These are phyloP conservation scores for Morpho deidamia DNA, from an alignment of 2,888 invertebrate genomes.

Conservation along the genomic window DNA sequence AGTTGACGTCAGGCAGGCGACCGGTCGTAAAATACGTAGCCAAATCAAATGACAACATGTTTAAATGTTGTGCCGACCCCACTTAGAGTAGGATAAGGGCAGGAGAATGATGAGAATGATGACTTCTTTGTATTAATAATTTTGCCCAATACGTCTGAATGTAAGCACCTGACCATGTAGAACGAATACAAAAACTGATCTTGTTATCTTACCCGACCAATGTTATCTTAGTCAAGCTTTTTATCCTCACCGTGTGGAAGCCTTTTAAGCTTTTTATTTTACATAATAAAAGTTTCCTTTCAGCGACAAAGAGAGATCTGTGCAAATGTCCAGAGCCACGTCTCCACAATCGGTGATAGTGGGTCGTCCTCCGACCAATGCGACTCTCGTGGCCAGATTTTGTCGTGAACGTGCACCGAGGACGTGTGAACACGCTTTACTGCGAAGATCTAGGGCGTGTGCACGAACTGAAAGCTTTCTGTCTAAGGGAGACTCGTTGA, in stretches of 20 bases:
- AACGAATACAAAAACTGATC: too few species aligned
- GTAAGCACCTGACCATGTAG: too few species aligned
- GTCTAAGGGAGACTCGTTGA: constrained; percentile 88
- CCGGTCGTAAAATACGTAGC: too few species aligned
- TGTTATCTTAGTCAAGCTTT: too few species aligned
- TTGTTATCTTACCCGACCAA: too few species aligned
- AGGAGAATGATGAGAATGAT: too few species aligned
- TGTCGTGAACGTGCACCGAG: constrained; percentile 89
- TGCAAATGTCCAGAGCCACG: constrained; percentile 70
- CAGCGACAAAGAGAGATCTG: constrained; percentile 70
- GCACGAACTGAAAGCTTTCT: constrained; percentile 89
- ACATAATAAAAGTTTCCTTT: constrained; percentile 2
- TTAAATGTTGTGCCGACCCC: too few species aligned
- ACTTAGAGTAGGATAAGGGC: too few species aligned
- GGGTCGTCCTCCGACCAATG: constrained; percentile 82
- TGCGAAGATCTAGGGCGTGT: constrained; percentile 84
- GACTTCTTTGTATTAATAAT: too few species aligned
- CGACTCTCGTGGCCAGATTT: constrained; percentile 88
- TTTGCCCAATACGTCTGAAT: too few species aligned
- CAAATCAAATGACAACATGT: too few species aligned
- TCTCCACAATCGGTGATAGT: constrained; percentile 69
- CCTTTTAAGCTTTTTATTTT: background rate
- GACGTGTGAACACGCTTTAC: constrained; percentile 89
- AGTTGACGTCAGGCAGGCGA: too few species aligned
- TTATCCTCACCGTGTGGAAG: background rate